Evolutionary conservation across 2,888 invertebrate species (phyloP).

Genomic region (Cheiracanthium punctorium): DNA sequence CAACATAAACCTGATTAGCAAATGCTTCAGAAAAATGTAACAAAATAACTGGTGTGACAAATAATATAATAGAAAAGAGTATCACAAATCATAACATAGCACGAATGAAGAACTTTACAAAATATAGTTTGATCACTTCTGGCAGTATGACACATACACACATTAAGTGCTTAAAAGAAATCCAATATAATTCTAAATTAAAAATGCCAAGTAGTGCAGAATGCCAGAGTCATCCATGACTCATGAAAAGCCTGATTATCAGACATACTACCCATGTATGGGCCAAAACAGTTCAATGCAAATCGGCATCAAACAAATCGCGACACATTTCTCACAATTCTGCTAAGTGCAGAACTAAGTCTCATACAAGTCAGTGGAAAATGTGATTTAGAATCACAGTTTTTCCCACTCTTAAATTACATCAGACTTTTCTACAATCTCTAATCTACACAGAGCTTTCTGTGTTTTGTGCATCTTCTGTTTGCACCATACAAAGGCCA

Average conservation of each 20-base stretch:
- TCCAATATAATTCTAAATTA: background rate
- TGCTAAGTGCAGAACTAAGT: background rate
- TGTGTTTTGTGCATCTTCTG: constrained; percentile 1
- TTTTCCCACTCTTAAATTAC: background rate
- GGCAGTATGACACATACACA: background rate
- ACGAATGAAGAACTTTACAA: background rate
- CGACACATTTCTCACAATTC: background rate
- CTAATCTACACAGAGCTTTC: background rate
- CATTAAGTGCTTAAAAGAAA: background rate
- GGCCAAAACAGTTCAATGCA: background rate
- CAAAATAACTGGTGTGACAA: too few relatives aligned
- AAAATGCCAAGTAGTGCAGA: background rate
- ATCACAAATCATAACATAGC: background rate
- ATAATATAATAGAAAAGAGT: too few relatives aligned
- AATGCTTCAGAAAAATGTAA: too few relatives aligned
- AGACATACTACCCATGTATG: background rate
- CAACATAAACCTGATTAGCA: too few relatives aligned
- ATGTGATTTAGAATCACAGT: background rate
- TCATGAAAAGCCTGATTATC: constrained; percentile 1
- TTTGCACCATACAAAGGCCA: constrained; percentile 25
- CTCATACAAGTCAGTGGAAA: background rate
- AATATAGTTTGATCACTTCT: background rate
- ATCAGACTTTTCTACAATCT: background rate
- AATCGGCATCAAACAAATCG: background rate
- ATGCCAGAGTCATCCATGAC: background rate